Conservation (phyloP, 1,140 invertebrate genomes). For the Ostrea edulis region DNA sequence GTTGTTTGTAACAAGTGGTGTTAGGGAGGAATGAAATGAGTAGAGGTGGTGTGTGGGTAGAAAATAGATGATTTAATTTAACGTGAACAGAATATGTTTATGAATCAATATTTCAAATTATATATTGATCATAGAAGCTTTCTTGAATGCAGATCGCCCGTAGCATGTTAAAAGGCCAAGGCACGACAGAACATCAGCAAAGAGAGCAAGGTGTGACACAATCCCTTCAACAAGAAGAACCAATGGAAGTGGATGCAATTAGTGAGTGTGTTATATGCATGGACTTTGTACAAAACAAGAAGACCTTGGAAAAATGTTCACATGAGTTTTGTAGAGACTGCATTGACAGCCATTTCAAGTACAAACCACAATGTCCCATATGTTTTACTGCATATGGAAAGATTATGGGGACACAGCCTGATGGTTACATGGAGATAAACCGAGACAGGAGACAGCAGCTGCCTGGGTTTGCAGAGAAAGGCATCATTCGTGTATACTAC, state of each 20-base stretch:
- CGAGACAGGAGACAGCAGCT: not conserved
- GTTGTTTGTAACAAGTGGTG: too few relatives aligned
- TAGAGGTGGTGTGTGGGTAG: too few relatives aligned
- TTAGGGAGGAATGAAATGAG: too few relatives aligned
- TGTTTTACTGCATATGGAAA: constrained; percentile 56
- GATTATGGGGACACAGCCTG: constrained; percentile 53
- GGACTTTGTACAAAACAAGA: constrained; percentile 46
- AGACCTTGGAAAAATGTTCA: constrained; percentile 50
- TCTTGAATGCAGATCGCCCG: not conserved
- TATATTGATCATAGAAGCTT: not conserved
- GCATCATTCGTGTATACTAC: constrained; percentile 50
- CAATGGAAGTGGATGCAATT: constrained; percentile 51
- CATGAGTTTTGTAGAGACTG: constrained; percentile 57
- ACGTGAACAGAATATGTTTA: too few relatives aligned
- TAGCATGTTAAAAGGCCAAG: not conserved
- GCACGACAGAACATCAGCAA: not conserved
- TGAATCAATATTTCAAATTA: too few relatives aligned
- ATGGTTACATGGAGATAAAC: constrained; percentile 47
- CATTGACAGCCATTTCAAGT: constrained; percentile 54
- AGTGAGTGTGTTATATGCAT: constrained; percentile 51
- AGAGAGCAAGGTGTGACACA: not conserved
- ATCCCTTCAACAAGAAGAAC: not conserved
- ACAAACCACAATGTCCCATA: constrained; percentile 55
- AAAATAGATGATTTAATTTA: too few relatives aligned
- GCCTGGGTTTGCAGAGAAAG: constrained; percentile 49